Percentiles rank a stretch among this genome's conserved stretches.
These are phyloP conservation scores for Bhutanitis thaidina DNA, from an alignment of 2,888 invertebrate species.

Conservation along the genomic window DNA sequence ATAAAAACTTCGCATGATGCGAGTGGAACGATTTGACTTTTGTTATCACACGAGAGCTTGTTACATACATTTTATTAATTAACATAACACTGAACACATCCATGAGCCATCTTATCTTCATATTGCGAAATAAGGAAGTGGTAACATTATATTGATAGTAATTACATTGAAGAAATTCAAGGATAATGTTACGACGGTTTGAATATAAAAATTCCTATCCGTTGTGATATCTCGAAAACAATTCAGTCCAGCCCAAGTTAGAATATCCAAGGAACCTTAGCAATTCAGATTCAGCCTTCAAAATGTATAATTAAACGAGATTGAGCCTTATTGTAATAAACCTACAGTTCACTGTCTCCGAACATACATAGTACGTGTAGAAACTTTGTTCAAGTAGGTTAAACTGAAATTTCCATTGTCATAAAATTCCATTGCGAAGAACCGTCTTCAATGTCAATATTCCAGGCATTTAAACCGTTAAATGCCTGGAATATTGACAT, in stretches of 20 bases:
- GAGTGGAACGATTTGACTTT: background rate
- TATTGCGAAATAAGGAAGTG: too few species aligned
- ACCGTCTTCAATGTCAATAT: too few species aligned
- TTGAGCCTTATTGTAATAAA: conserved; percentile 26
- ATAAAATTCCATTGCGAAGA: conserved; percentile 23
- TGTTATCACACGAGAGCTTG: too few species aligned
- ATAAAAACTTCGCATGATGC: too few species aligned
- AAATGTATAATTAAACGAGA: conserved; percentile 22
- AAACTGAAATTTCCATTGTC: conserved; percentile 38
- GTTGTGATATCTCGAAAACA: conserved; percentile 23
- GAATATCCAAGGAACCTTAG: conserved; percentile 37
- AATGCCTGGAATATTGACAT: conserved; percentile 43
- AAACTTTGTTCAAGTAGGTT: conserved; percentile 29
- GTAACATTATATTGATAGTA: background rate
- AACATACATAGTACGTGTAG: conserved; percentile 28
- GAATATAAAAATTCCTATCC: conserved; percentile 28
- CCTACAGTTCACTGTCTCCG: conserved; percentile 21
- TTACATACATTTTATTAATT: too few species aligned
- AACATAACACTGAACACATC: too few species aligned
- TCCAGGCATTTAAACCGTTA: too few species aligned
- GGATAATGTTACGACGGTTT: conserved; percentile 19
- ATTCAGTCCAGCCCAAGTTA: conserved; percentile 33
- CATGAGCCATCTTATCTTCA: too few species aligned
- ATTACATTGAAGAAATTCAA: conserved; percentile 5
- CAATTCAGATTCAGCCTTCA: conserved; percentile 34